phyloP scores from a whole-genome alignment of 2,888 invertebrate genomes.

The Diarsia rubi region DNA sequence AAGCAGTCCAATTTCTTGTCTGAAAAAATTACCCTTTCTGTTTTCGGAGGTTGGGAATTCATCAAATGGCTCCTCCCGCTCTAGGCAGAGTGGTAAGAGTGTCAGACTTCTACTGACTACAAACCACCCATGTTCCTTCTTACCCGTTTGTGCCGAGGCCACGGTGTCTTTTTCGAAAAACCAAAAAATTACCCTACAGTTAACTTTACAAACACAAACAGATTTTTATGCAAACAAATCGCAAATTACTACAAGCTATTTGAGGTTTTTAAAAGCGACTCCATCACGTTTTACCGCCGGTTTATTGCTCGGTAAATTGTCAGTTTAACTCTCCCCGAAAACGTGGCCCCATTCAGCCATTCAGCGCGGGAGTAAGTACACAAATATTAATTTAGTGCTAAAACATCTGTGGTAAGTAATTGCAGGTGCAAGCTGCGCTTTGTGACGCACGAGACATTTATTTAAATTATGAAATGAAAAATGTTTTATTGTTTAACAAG shows the following conservation, averaged over 20 bases:
- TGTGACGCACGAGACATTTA: slow-evolving; percentile 37
- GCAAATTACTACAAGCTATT: slow-evolving; percentile 50
- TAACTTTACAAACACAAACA: slow-evolving; percentile 4
- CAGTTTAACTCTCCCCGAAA: slow-evolving; percentile 33
- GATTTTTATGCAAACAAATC: slow-evolving; percentile 38
- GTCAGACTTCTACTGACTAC: too few species aligned
- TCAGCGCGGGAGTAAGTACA: slow-evolving; percentile 40
- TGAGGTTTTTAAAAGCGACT: slow-evolving; percentile 49
- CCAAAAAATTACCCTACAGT: not conserved
- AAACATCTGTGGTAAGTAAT: slow-evolving; percentile 69
- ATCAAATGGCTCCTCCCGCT: too few species aligned
- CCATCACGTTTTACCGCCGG: slow-evolving; percentile 33
- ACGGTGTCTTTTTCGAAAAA: too few species aligned
- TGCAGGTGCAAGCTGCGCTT: slow-evolving; percentile 47
- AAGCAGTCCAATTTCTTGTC: too few species aligned
- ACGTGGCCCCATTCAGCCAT: slow-evolving; percentile 30
- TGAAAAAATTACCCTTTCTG: too few species aligned
- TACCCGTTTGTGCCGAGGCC: too few species aligned
- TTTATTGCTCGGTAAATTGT: slow-evolving; percentile 60
- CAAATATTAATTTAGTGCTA: slow-evolving; percentile 63
- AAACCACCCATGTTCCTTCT: too few species aligned
- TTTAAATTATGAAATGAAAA: slow-evolving; percentile 26
- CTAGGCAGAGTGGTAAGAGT: too few species aligned
- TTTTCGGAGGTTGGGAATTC: too few species aligned
- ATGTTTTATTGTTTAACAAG: too few species aligned